Conservation (phyloP, 2,797 vertebrate species). For the Lacerta viridis region DNA sequence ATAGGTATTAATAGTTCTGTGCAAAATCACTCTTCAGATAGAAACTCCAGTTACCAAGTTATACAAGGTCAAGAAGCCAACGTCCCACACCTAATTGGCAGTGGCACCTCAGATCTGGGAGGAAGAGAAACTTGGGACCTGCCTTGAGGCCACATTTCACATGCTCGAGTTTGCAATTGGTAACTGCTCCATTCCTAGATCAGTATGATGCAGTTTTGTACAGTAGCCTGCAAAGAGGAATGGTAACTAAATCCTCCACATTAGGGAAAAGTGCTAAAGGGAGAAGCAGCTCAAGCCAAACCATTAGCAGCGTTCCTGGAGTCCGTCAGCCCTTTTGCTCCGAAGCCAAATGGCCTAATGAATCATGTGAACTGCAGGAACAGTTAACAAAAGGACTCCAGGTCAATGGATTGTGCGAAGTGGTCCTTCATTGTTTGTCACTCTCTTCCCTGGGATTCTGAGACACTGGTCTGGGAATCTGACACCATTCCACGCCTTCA, state of each 20-base stretch:
- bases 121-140: not conserved
- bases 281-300: slow-evolving; percentile 67
- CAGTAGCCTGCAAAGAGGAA: slow-evolving; percentile 53
- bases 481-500: slow-evolving; percentile 12
- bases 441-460: not conserved
- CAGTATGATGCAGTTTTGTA: slow-evolving; percentile 40
- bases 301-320: slow-evolving; percentile 26
- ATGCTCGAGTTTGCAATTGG: not conserved
- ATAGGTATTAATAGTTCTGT: not conserved
- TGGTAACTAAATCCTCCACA: slow-evolving; percentile 52
- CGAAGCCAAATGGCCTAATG: slow-evolving; percentile 51
- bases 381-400: slow-evolving; percentile 16
- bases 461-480: slow-evolving; percentile 18
- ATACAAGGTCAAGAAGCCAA: not conserved
- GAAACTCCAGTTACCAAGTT: slow-evolving; percentile 5
- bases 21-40: not conserved
- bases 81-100: not conserved
- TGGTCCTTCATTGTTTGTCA: slow-evolving; percentile 35
- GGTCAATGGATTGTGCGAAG: not conserved
- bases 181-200: slow-evolving; percentile 40
- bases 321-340: not conserved
- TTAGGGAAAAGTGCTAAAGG: not conserved
- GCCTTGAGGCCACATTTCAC: slow-evolving; percentile 28
- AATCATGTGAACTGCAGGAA: slow-evolving; percentile 17
- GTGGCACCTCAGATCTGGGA: slow-evolving; percentile 21